Evolutionary conservation across 2,888 invertebrate species (phyloP).

Genomic region (Dichetophora obliterata): DNA sequence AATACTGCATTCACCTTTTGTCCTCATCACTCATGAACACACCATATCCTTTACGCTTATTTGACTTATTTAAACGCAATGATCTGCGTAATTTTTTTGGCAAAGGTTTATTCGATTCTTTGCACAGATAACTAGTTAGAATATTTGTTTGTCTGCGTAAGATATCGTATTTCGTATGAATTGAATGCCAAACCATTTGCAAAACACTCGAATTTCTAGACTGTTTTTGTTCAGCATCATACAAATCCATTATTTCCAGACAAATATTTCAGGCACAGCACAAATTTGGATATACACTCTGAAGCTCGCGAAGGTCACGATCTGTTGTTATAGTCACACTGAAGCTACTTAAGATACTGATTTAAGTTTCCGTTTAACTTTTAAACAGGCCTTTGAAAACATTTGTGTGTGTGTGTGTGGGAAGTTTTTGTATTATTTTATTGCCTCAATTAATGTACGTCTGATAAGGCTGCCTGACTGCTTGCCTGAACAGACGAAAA

Average conservation of each 20-base stretch:
- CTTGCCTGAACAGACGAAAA: constrained; percentile 14
- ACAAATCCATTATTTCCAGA: constrained; percentile 3
- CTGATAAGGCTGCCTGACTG: constrained; percentile 48
- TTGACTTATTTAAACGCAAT: constrained; percentile 61
- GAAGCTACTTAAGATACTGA: constrained; percentile 23
- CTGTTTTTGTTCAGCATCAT: not conserved
- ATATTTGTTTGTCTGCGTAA: constrained; percentile 49
- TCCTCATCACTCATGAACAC: constrained; percentile 60
- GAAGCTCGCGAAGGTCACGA: not conserved
- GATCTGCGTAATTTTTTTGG: constrained; percentile 61
- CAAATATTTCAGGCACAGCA: not conserved
- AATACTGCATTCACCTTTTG: constrained; percentile 53
- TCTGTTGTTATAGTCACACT: constrained; percentile 3
- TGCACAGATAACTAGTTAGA: constrained; percentile 50
- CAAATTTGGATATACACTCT: not conserved
- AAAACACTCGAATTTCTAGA: constrained; percentile 48
- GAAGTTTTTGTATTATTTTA: constrained; percentile 59
- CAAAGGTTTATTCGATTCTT: constrained; percentile 59
- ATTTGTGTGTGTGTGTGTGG: constrained; percentile 2
- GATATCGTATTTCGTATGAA: constrained; percentile 56
- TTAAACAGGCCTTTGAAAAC: not conserved
- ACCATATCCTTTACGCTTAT: constrained; percentile 59
- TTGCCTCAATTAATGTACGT: constrained; percentile 61
- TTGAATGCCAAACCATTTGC: constrained; percentile 57
- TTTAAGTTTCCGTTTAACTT: constrained; percentile 20